These are phyloP conservation scores for Norana najaformis DNA, from an alignment of 2,888 invertebrate species.

Conservation along the genomic window DNA sequence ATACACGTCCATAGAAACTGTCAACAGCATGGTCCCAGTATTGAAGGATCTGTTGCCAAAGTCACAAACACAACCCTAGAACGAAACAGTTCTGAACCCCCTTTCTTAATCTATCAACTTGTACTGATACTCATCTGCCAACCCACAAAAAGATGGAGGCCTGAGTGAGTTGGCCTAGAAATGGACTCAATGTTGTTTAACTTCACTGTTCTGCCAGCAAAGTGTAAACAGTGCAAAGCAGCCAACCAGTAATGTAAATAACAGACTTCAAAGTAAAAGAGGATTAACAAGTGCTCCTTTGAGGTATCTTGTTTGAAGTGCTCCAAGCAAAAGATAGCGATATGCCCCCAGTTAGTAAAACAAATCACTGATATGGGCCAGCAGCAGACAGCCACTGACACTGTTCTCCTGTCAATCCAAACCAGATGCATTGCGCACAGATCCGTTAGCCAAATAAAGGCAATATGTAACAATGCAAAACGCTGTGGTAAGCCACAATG, in stretches of 20 bases:
- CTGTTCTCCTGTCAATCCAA: not conserved
- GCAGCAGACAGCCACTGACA: too few relatives aligned
- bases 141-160: not conserved
- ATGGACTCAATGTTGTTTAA: not conserved
- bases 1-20: too few relatives aligned
- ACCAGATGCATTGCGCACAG: not conserved
- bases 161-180: not conserved
- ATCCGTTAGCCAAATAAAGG: not conserved
- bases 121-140: too few relatives aligned
- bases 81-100: too few relatives aligned
- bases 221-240: not conserved
- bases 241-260: too few relatives aligned
- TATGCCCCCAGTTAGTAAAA: too few relatives aligned
- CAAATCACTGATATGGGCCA: too few relatives aligned
- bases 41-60: not conserved
- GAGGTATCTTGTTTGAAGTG: too few relatives aligned
- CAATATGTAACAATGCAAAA: not conserved
- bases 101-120: not conserved
- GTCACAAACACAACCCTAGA: not conserved
- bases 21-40: too few relatives aligned
- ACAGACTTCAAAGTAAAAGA: too few relatives aligned
- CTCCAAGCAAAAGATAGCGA: too few relatives aligned
- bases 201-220: not conserved
- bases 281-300: too few relatives aligned
- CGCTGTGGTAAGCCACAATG: not conserved